These are phyloP conservation scores for Poeciliopsis retropinna DNA, from an alignment of 2,113 vertebrate genomes.

Conservation along the genomic window DNA sequence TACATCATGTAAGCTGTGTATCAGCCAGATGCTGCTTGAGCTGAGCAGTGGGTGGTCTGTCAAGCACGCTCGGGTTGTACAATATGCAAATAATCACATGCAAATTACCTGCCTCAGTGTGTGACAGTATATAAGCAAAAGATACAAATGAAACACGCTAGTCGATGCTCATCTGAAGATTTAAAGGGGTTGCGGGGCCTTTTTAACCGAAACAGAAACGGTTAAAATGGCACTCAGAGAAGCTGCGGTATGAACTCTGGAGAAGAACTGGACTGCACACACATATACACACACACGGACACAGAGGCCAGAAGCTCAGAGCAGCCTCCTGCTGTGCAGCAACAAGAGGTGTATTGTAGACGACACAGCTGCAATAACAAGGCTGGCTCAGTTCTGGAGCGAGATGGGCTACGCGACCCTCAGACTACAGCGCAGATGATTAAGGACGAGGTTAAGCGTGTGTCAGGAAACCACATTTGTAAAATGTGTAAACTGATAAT, in stretches of 20 bases:
- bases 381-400: conserved; percentile 63
- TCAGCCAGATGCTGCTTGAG: conserved; percentile 58
- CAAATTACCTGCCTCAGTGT: conserved; percentile 60
- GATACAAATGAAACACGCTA: conserved; percentile 55
- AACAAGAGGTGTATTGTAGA: conserved; percentile 79
- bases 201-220: conserved; percentile 35
- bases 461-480: conserved; percentile 7
- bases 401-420: conserved; percentile 56
- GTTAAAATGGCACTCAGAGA: conserved; percentile 41
- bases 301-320: conserved; percentile 59
- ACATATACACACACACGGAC: conserved; percentile 33
- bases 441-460: conserved; percentile 13
- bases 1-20: conserved; percentile 72
- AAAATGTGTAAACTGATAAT: conserved; percentile 11
- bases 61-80: conserved; percentile 60
- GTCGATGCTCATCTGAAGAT: conserved; percentile 39
- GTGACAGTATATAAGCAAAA: conserved; percentile 43
- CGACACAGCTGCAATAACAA: conserved; percentile 81
- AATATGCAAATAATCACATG: conserved; percentile 76
- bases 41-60: conserved; percentile 69
- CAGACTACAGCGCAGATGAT: conserved; percentile 57
- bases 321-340: conserved; percentile 71
- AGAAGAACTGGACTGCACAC: conserved; percentile 53
- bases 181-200: conserved; percentile 26
- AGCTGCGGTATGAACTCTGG: conserved; percentile 32